These are phyloP conservation scores for Anoura caudifer DNA, from an alignment of 2,113 vertebrate genomes.

Conservation along the genomic window DNA sequence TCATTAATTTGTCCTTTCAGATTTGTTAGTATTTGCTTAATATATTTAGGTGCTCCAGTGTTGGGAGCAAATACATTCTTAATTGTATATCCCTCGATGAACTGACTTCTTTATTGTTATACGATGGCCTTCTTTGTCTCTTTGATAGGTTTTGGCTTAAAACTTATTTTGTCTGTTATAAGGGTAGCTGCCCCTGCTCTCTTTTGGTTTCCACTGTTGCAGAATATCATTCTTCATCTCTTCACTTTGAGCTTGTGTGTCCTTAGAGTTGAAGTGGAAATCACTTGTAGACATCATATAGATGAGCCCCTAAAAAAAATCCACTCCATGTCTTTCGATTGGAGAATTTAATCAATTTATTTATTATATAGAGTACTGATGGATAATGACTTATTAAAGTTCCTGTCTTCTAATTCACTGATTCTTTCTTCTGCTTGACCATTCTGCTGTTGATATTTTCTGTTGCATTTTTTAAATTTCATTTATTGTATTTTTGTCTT, in stretches of 20 bases:
- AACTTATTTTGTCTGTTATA: background rate
- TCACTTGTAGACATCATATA: background rate
- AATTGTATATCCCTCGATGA: background rate
- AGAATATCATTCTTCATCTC: background rate
- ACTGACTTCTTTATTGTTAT: background rate
- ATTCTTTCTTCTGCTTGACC: background rate
- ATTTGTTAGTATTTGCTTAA: background rate
- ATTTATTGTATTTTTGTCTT: background rate
- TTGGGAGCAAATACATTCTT: background rate
- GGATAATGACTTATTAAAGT: background rate
- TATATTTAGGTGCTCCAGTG: background rate
- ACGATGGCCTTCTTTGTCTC: background rate
- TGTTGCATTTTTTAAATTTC: background rate
- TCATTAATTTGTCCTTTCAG: background rate
- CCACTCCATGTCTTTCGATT: background rate
- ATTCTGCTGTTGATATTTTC: background rate
- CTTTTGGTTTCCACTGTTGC: background rate
- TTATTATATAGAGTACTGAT: background rate
- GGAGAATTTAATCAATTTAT: background rate
- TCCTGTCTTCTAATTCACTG: background rate
- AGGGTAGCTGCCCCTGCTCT: background rate
- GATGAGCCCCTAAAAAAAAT: background rate
- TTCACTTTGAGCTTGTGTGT: background rate
- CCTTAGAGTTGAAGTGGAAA: background rate
- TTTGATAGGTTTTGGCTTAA: background rate